Evolutionary conservation across 2,113 vertebrate genomes (phyloP), one percentile per base, ranked within the genome.

Genomic region (Epinephelus fuscoguttatus): DNA sequence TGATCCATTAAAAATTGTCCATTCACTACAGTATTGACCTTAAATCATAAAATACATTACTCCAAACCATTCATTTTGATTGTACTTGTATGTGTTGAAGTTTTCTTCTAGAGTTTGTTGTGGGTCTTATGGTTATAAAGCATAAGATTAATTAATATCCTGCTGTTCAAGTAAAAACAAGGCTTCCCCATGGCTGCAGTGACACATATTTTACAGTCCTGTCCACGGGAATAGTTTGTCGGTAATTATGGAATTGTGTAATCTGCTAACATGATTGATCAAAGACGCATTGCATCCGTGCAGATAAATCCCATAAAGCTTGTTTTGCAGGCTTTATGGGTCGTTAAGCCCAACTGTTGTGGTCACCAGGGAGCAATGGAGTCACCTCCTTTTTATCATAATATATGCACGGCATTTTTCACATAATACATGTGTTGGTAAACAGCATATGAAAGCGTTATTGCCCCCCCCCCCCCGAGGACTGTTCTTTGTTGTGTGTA

Each of bases 281-380:
- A 0, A 47, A 11, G 45, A 64, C 25, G 9, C 56, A 21, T 62
- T 14, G 30, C 69, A n/a, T 49, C 19, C 5, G n/a, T 55, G 33
- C 72, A 49, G n/a, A 76, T 55, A 23, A 78, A 61, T 67, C 47
- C 49, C 73, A 4, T 23, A 45, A 69, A 77, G 37, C 42, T n/a
- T 21, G 15, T 19, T n/a, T 1, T 23, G 23, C 60, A 4, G 7
- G 30, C 61, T 79, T 82, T 23, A 67, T 75, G 5, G 56, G 27
- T 78, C 10, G 0, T 47, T 37, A 53, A 73, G 52, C 23, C 68
- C 49, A 60, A 60, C 83, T 82, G 70, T 3, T 21, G 13, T 13
- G 59, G 14, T 53, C 70, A n/a, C 69, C 45, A 8, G 70, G 63
- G 30, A 37, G n/a, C 18, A 9, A 56, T 25, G 52, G 23, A 18